Percentiles rank a stretch among this genome's conserved stretches.
These are phyloP conservation scores for Dioctria rufipes DNA, from an alignment of 2,888 invertebrate species.

Conservation along the genomic window DNA sequence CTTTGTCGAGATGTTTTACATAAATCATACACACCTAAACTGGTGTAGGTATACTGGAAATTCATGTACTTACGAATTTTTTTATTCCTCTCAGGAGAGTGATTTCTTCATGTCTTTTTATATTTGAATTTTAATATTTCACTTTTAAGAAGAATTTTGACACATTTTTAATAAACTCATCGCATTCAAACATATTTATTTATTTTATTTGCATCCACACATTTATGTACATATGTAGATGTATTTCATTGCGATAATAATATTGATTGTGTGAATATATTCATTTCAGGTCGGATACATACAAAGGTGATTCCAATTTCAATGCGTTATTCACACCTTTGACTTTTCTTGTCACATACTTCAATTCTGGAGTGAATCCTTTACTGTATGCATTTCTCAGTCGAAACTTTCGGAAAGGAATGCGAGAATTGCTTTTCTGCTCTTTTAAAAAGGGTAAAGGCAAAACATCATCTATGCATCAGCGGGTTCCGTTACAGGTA, in stretches of 20 bases:
- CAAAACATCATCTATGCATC: conserved; percentile 69
- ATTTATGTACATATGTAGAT: background rate
- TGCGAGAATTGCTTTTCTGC: conserved; percentile 85
- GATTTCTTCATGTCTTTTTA: too few species aligned
- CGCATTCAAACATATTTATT: too few species aligned
- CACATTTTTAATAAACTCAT: too few species aligned
- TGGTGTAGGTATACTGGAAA: too few species aligned
- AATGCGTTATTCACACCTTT: conserved; percentile 86
- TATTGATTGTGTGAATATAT: conserved; percentile 40
- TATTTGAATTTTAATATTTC: too few species aligned
- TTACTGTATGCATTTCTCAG: conserved; percentile 90
- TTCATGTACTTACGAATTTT: too few species aligned
- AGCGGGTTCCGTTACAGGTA: conserved; percentile 69
- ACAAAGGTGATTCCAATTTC: conserved; percentile 81
- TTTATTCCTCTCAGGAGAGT: too few species aligned
- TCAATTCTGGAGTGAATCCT: conserved; percentile 93
- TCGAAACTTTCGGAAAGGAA: conserved; percentile 86
- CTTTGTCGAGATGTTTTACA: too few species aligned
- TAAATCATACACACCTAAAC: too few species aligned
- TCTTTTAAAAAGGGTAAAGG: conserved; percentile 71
- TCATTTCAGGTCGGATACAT: conserved; percentile 73
- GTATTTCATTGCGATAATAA: too few species aligned
- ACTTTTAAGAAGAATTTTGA: too few species aligned
- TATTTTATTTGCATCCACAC: too few species aligned
- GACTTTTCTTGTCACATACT: conserved; percentile 89